A percentile compares a stretch with the other conserved stretches of the same genome.
Conservation (phyloP, 92 coral and sea anemone genomes). For the Epizoanthus scotinus region DNA sequence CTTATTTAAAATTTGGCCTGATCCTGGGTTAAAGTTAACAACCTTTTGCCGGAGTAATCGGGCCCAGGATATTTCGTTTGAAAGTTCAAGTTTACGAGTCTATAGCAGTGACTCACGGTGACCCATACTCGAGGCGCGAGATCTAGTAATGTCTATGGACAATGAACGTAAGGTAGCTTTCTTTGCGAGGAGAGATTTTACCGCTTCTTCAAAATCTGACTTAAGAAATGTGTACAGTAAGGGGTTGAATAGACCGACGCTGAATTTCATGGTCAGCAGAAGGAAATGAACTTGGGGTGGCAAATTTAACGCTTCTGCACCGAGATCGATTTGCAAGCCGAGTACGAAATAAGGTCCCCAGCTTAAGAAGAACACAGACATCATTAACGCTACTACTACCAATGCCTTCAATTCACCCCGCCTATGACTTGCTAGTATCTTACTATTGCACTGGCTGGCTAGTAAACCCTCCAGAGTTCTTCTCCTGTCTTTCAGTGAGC, state of each 20-base stretch:
- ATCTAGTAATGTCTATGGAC: background rate
- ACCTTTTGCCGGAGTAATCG: no score
- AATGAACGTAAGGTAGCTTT: background rate
- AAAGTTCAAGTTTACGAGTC: background rate
- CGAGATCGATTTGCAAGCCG: background rate
- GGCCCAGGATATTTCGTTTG: no score
- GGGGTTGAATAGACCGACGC: constrained; percentile 7
- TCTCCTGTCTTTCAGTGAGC: constrained; percentile 7
- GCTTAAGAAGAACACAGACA: background rate
- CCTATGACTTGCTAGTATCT: background rate
- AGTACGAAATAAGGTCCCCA: constrained; percentile 7
- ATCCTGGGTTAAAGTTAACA: no score
- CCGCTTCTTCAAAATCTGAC: constrained; percentile 14
- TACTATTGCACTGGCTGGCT: background rate
- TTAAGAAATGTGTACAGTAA: constrained; percentile 3
- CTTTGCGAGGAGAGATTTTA: background rate
- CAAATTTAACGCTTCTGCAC: background rate
- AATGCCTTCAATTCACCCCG: constrained; percentile 6
- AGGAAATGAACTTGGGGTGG: constrained; percentile 10
- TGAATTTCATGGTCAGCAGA: background rate
- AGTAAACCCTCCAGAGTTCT: background rate
- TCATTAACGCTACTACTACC: background rate
- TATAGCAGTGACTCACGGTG: constrained; percentile 7
- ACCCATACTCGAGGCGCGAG: constrained; percentile 1
- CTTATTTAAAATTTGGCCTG: no score